Evolutionary conservation across 2,113 vertebrate species (phyloP), one percentile per base, ranked within the genome.

Genomic region (Galbula dea): DNA sequence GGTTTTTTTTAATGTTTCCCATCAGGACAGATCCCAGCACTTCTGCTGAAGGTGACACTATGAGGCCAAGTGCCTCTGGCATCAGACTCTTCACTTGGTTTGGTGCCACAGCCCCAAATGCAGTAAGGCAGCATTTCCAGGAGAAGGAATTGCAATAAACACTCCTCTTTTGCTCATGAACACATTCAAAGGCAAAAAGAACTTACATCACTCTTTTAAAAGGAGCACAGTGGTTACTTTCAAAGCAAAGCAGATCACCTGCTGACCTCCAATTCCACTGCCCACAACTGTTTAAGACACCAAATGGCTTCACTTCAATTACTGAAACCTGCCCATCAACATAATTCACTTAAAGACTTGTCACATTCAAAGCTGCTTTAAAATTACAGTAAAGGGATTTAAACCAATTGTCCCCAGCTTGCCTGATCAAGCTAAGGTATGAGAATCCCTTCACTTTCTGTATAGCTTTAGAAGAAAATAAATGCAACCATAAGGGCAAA

Each of bases 341-440:
- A 54, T 93, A 94, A 96, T 87, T 95, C 91, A 95, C 93, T 94
- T 83, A 69, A 95, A 77, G 30, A 92, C 71, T 71, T 91, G 89
- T 96, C 93, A 95, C 20, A 2, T 96, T 93, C 79, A 95, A 92
- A 95, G 87, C 75, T 88, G 51, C 85, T 96, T 93, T 93, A 91
- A 94, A 95, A 94, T 95, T 67, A 85, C 84, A 61, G 74, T 72
- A 84, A 88, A 95, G 21, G 51, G 78, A 89, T 92, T 95, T 91
- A 86, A 6, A 43, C 1, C 34, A 77, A 77, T 55, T 76, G 78
- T 67, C 73, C 55, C 39, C 66, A 71, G 72, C 57, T 83, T 93
- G 90, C 63, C 83, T 69, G 62, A 83, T 86, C 55, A 83, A 90
- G 67, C 43, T 63, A 58, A 85, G 27, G 63, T 55, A 79, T 17